Conservation (phyloP, 2,113 vertebrate species). For the Etia nguti region DNA sequence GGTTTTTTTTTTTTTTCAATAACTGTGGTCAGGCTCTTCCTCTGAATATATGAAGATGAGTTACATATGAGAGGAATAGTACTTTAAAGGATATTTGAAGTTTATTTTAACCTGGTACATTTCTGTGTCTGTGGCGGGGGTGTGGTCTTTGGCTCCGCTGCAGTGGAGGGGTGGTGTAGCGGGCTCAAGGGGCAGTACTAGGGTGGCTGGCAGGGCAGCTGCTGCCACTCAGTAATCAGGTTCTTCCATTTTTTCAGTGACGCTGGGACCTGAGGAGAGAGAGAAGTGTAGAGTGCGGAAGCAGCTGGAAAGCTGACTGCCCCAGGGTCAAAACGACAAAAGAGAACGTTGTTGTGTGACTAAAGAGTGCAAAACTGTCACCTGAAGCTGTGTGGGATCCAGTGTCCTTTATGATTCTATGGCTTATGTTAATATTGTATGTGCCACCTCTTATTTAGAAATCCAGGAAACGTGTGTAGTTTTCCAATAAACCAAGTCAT, state of each 20-base stretch:
- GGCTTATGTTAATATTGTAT: background rate
- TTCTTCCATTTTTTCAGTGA: background rate
- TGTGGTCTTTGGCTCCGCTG: no score
- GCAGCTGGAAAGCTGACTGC: background rate
- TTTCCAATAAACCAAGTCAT: background rate
- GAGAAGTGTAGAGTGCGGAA: background rate
- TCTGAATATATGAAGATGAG: no score
- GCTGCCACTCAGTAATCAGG: background rate
- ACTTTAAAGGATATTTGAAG: no score
- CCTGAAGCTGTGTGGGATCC: no score
- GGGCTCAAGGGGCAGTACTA: background rate
- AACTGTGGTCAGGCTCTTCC: no score
- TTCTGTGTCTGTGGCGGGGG: no score
- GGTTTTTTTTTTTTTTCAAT: no score
- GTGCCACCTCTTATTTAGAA: background rate
- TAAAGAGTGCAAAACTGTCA: no score
- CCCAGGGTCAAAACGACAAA: background rate
- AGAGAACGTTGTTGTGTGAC: background rate
- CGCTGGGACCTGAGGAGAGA: background rate
- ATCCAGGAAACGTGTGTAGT: background rate
- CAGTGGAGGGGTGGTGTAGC: background rate
- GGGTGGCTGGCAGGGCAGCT: background rate
- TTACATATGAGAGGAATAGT: no score
- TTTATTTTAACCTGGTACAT: no score
- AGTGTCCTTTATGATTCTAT: background rate